Evolutionary conservation across 2,113 vertebrate species (phyloP).

Genomic region (Gnathonemus echidnorhynchus): DNA sequence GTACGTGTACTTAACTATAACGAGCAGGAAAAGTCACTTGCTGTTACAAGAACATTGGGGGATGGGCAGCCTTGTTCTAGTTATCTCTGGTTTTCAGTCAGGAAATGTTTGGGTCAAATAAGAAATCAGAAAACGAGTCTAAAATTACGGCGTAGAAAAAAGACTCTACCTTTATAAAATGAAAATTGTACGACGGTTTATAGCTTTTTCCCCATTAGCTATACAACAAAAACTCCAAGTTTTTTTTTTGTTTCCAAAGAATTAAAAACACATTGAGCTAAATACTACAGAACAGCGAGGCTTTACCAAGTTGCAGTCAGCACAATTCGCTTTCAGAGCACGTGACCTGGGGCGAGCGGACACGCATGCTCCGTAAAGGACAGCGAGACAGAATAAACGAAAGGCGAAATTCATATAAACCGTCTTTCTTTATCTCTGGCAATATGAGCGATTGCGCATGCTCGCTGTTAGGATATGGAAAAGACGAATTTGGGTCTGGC

Average conservation of each 20-base stretch:
- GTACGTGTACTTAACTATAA: neutral
- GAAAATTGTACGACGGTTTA: neutral
- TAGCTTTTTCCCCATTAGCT: neutral
- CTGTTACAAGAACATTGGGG: neutral
- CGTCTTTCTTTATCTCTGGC: neutral
- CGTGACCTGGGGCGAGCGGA: conserved; percentile 17
- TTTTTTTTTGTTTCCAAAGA: neutral
- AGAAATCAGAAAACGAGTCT: neutral
- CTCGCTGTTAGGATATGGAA: conserved; percentile 19
- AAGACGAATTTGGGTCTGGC: conserved; percentile 22
- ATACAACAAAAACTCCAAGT: neutral
- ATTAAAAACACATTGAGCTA: neutral
- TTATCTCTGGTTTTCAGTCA: neutral
- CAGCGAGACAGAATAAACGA: neutral
- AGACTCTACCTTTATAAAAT: neutral
- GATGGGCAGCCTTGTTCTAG: neutral
- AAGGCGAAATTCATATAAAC: conserved; percentile 3
- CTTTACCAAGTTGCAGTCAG: neutral
- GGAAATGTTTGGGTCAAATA: neutral
- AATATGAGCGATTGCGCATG: conserved; percentile 30
- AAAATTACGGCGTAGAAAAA: neutral
- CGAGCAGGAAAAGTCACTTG: neutral
- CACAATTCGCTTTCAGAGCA: conserved; percentile 25
- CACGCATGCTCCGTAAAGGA: conserved; percentile 36
- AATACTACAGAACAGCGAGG: neutral